Base-by-base conservation (phyloP, 2,113 vertebrate species). In the Circaetus gallicus region DNA sequence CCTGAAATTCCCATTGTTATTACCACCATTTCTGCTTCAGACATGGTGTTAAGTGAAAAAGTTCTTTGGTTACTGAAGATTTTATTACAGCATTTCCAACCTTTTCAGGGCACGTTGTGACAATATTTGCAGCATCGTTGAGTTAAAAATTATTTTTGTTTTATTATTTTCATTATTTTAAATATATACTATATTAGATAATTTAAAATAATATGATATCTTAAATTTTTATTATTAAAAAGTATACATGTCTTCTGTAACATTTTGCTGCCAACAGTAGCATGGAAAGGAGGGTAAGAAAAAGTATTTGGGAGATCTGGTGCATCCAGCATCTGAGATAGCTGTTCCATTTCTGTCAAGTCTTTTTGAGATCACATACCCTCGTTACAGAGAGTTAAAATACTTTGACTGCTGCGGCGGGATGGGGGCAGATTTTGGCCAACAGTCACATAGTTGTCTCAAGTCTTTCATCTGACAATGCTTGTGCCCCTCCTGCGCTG, bases 391-490 rank as follows among this genome's bases (percentile, higher is more conserved):
- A 76, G 42, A 67, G 50, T 89, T 70, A 89, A 71, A 74, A 91
- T 52, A 55, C 13, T 85, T 87, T 45, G 26, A 70, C 74, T 67
- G 15, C 20, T 59, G 17, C 0, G 3, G 28, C 0, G 9, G 16
- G 12, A 6, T 29, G 6, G 7, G 32, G 36, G 3, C 17, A 71
- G 14, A 69, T 76, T 79, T 93, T 94, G 71, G 43, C 40, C 73
- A 78, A n/a, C 45, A 86, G 32, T 74, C 65, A 80, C 53, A 69
- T 72, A 63, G 36, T 40, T 76, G 49, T 69, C 58, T 87, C 47
- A 82, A 45, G 47, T 90, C 28, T 86, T 85, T 82, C 31, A 77
- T 74, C 62, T 82, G 70, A 45, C 16, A 63, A 6, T 82, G 42
- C 15, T 66, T 55, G 31, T 95, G 49, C 36, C 16, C 80, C 34